Conservation (phyloP, 2,113 vertebrate genomes). For the Scalopus aquaticus region DNA sequence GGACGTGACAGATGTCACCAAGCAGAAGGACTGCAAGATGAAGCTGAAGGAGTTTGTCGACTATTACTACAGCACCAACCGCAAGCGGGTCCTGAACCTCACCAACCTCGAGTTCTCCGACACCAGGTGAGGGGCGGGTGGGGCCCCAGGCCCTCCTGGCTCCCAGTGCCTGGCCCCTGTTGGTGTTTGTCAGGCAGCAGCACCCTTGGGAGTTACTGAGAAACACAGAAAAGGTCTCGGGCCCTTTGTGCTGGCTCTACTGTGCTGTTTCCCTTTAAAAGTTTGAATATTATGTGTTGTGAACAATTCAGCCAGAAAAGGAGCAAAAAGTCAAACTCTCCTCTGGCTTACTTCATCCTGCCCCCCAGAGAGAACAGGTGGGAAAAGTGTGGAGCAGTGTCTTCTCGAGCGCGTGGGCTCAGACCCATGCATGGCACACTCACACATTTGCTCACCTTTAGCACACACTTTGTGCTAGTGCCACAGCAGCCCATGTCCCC, state of each 20-base stretch:
- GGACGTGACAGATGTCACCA: slow-evolving; percentile 97
- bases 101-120: slow-evolving; percentile 98
- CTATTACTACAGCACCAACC: slow-evolving; percentile 98
- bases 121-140: slow-evolving; percentile 86
- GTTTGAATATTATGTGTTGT: background rate
- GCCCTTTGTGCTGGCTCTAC: rapidly evolving
- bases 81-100: slow-evolving; percentile 96
- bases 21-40: slow-evolving; percentile 97
- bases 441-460: background rate
- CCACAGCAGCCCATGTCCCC: background rate
- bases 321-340: background rate
- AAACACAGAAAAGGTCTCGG: background rate
- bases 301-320: background rate
- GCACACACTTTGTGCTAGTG: background rate
- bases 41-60: slow-evolving; percentile 99
- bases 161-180: background rate
- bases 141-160: background rate
- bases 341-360: background rate
- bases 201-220: background rate
- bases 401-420: background rate
- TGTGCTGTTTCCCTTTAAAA: background rate
- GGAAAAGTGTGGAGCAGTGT: background rate
- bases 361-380: background rate
- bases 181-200: background rate
- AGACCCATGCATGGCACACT: background rate